Evolutionary conservation across 35 echinoderm and acorn worm species (phyloP), one percentile per base, ranked within the genome.

Genomic region (Lytechinus pictus): DNA sequence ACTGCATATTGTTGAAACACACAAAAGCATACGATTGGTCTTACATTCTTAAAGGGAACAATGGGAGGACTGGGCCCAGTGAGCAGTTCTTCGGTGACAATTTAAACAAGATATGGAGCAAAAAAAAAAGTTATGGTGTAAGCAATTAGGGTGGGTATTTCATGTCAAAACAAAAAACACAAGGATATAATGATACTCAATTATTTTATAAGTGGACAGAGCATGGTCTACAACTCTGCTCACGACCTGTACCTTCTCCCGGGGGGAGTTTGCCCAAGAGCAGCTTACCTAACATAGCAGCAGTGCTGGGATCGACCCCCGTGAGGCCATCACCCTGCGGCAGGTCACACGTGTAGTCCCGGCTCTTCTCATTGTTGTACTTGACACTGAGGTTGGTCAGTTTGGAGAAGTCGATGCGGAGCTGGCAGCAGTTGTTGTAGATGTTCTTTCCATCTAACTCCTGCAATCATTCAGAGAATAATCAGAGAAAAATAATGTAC

Each of bases 301-400:
- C 92, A 57, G 92, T 55, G 54, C 92, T 93, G 12, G 92, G 92
- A 54, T 93, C 92, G 55, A 93, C 92, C 29, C 92, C 54, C 4
- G 95, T 86, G 10, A 96, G 91, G 11, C 96, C 92, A 55, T 99
- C 97, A 16, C 98, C 98, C 1, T 87, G 71, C 6, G 98, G 97
- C 24, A 99, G 98, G 94, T 99, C 98, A 24, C 96, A 95, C 9
- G 98, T 99, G 96, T 98, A 99, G 58, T 99, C 98, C 54, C 98
- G 87, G 88, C 98, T 99, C 92, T 99, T 99, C 54, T 99, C 98
- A 54, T 99, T 99, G 95, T 99, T 99, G 96, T 98, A 99, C 53
- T 97, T 99, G 54, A 99, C 97, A 27, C 95, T 96, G 57, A 99
- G 96, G 87, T 96, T 95, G 29, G 96, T 95, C 53, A 99, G 91